Percentiles rank a stretch among this genome's conserved stretches.
Evolutionary conservation across 2,888 invertebrate species (phyloP).

Genomic region (Corbicula japonica): DNA sequence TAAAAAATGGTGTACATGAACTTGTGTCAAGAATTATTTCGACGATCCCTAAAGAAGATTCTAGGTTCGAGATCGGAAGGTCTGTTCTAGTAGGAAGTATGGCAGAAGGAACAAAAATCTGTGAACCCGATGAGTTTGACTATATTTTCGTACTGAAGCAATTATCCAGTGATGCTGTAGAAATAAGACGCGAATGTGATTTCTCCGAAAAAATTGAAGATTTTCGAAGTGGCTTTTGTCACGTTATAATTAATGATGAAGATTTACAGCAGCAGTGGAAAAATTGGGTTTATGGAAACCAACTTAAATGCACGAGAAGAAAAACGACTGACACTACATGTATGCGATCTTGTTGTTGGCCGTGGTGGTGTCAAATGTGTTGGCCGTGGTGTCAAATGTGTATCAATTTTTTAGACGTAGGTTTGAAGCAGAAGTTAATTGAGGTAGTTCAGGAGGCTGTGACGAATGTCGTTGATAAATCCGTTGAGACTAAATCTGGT

Average conservation of each 20-base stretch:
- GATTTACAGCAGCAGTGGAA: background rate
- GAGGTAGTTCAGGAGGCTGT: background rate
- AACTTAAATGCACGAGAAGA: background rate
- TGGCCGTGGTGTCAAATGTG: background rate
- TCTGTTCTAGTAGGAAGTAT: background rate
- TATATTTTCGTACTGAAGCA: background rate
- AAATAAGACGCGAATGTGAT: background rate
- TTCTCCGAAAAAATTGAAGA: too few relatives aligned
- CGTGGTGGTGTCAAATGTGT: too few relatives aligned
- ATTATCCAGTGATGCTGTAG: background rate
- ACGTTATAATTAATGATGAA: slow-evolving; percentile 2
- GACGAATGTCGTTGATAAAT: background rate
- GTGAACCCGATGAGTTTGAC: slow-evolving; percentile 6
- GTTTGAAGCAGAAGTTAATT: background rate
- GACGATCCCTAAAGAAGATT: background rate
- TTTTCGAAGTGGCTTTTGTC: background rate
- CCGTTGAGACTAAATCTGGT: background rate
- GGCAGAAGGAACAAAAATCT: slow-evolving; percentile 5
- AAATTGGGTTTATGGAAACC: background rate
- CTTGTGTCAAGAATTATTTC: background rate
- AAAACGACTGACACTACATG: too few relatives aligned
- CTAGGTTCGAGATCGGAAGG: background rate
- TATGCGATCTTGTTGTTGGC: background rate
- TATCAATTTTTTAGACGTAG: too few relatives aligned
- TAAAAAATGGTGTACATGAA: background rate